A percentile compares a stretch with the other conserved stretches of the same genome.
phyloP scores from a whole-genome alignment of 2,888 invertebrate genomes.

The Ophioninae sp. region DNA sequence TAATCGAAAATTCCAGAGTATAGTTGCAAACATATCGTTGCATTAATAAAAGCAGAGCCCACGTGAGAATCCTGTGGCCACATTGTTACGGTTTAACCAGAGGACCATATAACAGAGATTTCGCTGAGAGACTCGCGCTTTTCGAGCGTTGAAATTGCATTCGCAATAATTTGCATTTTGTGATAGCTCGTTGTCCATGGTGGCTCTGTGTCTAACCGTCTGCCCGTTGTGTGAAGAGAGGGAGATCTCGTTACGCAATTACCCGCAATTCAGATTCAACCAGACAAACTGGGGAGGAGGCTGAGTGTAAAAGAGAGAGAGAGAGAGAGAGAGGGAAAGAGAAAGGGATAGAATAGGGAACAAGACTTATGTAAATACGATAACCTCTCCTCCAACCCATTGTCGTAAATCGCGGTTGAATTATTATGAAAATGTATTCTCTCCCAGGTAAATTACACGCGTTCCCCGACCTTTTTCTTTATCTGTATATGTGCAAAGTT shows the following conservation, averaged over 20 bases:
- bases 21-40: neutral
- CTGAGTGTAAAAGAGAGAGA: neutral
- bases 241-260: slow-evolving; percentile 67
- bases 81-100: neutral
- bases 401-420: slow-evolving; percentile 56
- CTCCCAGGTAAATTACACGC: slow-evolving; percentile 44
- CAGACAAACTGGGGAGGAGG: slow-evolving; percentile 1
- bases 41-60: neutral
- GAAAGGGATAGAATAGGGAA: slow-evolving; percentile 18
- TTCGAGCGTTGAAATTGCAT: slow-evolving; percentile 30
- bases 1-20: neutral
- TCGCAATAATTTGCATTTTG: slow-evolving; percentile 47
- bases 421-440: slow-evolving; percentile 69
- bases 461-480: slow-evolving; percentile 39
- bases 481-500: neutral
- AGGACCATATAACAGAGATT: neutral
- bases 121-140: neutral
- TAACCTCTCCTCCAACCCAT: slow-evolving; percentile 41
- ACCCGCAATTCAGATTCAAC: slow-evolving; percentile 59
- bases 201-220: slow-evolving; percentile 16
- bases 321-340: slow-evolving; percentile 13
- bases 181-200: slow-evolving; percentile 34
- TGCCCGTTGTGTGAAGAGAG: slow-evolving; percentile 11
- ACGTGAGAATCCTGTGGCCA: neutral
- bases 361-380: slow-evolving; percentile 68